A percentile compares a stretch with the other conserved stretches of the same genome.
These are phyloP conservation scores for Aplysia californica DNA, from an alignment of 1,140 invertebrate species.

Conservation along the genomic window DNA sequence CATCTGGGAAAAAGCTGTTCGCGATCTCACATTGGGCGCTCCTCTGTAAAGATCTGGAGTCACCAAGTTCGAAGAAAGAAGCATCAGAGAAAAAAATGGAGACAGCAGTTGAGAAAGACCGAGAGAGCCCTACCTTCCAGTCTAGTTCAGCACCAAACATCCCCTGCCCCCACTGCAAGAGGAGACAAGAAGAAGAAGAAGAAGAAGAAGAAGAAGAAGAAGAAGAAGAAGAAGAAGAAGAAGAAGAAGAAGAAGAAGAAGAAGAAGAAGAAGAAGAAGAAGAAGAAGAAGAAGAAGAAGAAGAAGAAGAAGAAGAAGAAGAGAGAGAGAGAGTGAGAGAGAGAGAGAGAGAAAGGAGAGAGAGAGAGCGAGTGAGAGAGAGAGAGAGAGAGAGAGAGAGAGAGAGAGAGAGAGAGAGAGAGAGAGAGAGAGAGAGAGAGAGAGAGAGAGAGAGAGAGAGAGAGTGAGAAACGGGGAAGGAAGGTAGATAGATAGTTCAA, in stretches of 20 bases:
- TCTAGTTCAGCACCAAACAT: no score
- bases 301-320: not conserved
- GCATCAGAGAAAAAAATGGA: not conserved
- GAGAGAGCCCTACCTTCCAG: no score
- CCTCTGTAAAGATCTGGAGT: no score
- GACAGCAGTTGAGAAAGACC: not conserved
- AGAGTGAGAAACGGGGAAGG: no score
- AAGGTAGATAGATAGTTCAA: no score
- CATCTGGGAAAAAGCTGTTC: no score
- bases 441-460: no score
- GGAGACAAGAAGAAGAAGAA: not conserved
- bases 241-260: not conserved
- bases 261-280: not conserved
- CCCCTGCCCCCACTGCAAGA: no score
- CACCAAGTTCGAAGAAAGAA: no score
- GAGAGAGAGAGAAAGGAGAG: not conserved
- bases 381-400: not conserved
- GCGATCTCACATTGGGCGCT: no score
- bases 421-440: no score
- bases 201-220: not conserved
- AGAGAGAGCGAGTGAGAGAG: no score
- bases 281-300: not conserved
- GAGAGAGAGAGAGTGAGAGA: conserved; percentile 9
- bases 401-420: not conserved
- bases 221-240: not conserved